phyloP scores from a whole-genome alignment of 2,888 invertebrate genomes.

The Drosophila mettleri region DNA sequence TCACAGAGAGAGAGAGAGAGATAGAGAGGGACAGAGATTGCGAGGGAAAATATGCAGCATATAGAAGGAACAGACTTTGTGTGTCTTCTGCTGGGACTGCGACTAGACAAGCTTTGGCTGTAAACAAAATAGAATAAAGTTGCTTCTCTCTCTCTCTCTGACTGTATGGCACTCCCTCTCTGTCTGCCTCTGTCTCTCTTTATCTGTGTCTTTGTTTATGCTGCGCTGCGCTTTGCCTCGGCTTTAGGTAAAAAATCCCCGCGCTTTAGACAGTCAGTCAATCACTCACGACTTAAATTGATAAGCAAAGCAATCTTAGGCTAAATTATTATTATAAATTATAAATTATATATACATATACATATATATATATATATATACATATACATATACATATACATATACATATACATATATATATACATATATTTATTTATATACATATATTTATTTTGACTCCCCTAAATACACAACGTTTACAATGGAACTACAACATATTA shows the following conservation, averaged over 20 bases:
- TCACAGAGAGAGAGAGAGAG: background rate
- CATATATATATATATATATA: background rate
- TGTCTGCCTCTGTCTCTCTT: background rate
- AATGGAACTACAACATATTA: background rate
- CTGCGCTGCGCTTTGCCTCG: conserved; percentile 5
- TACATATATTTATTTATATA: background rate
- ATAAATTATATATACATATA: too few species aligned
- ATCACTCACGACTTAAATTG: conserved; percentile 13
- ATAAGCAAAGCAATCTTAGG: conserved; percentile 14
- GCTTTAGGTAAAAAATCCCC: conserved; percentile 13
- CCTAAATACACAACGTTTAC: background rate
- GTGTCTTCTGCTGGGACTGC: background rate
- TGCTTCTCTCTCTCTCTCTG: background rate
- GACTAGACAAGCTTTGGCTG: background rate
- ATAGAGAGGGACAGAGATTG: background rate
- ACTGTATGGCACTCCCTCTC: background rate
- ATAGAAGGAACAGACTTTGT: background rate
- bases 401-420: background rate
- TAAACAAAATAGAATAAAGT: background rate
- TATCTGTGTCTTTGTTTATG: conserved; percentile 17
- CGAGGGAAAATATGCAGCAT: background rate
- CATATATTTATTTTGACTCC: too few species aligned
- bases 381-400: background rate
- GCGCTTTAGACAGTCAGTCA: conserved; percentile 13
- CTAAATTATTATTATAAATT: too few species aligned